Evolutionary conservation across 2,888 invertebrate genomes (phyloP), one percentile per base, ranked within the genome.

Genomic region (Agonopterix arenella): DNA sequence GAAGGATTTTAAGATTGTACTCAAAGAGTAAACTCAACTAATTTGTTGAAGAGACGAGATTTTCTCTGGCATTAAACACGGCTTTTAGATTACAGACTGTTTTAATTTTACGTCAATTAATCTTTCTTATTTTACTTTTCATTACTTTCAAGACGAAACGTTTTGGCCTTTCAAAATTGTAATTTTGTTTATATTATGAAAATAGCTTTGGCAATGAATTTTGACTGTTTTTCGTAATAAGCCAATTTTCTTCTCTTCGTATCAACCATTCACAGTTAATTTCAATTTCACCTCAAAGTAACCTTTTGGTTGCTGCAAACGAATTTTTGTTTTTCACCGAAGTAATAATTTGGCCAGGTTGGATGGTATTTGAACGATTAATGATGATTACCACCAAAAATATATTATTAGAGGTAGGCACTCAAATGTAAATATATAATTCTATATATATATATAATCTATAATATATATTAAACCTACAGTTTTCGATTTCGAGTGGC

Each of bases 71-170:
- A 64, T 70, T 70, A 66, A 74, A 71, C 65, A 65, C 61, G 58
- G 66, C 66, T 72, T 72, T 76, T 60, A 66, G 67, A 76, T 75
- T 73, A 70, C 70, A 64, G 64, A 63, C 69, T 66, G 68, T 75
- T 79, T 76, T 74, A 73, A 80, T 78, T 78, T 76, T 64, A 69
- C 76, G 67, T 74, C 73, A 74, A 76, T 79, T 76, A 77, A 75
- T 75, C 71, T 75, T 64, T 65, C 52, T 60, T 62, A 67, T 76
- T 78, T 73, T 65, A 69, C 70, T 72, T 73, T 70, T 62, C 56
- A 70, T 71, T 69, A 66, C 58, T 60, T 66, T 59, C 52, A 53
- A 64, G 64, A 59, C 54, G 58, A 59, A 59, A 58, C 55, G 52
- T 61, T 57, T 61, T 56, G 56, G 57, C 52, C 56, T 58, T 59